These are phyloP conservation scores for Andrena flavipes DNA, from an alignment of 2,888 invertebrate species.

Conservation along the genomic window DNA sequence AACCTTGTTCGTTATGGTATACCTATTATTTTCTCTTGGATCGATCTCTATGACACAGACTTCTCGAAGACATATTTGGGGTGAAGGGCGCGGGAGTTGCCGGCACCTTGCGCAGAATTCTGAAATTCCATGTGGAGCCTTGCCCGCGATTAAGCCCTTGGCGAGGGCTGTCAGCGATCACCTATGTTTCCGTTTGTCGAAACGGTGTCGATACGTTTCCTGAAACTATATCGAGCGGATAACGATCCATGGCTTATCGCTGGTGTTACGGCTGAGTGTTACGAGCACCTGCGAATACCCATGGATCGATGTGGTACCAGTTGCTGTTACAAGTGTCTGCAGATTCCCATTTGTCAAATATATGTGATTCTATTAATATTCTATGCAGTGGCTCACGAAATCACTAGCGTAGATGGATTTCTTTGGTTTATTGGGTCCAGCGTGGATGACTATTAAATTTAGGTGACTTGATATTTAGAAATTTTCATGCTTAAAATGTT, in stretches of 20 bases:
- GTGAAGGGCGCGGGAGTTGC: too few species aligned
- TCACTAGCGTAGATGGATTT: neutral
- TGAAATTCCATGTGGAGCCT: neutral
- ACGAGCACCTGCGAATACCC: slow-evolving; percentile 40
- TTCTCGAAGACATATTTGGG: too few species aligned
- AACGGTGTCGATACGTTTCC: slow-evolving; percentile 55
- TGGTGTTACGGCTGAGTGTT: slow-evolving; percentile 39
- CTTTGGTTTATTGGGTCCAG: neutral
- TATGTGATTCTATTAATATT: neutral
- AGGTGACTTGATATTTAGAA: neutral
- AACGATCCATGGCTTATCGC: slow-evolving; percentile 59
- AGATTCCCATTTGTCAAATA: neutral
- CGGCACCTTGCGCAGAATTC: neutral
- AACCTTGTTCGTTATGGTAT: too few species aligned
- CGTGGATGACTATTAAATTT: too few species aligned
- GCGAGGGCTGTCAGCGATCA: slow-evolving; percentile 35
- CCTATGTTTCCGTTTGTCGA: slow-evolving; percentile 51
- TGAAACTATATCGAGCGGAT: slow-evolving; percentile 52
- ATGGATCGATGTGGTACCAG: slow-evolving; percentile 32
- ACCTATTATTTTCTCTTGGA: too few species aligned
- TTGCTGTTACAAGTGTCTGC: slow-evolving; percentile 11
- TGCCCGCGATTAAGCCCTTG: slow-evolving; percentile 16
- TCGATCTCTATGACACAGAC: too few species aligned
- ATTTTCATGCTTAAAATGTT: too few species aligned
- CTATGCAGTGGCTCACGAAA: neutral